Conservation (phyloP, 2,888 invertebrate genomes). For the Odontothrips loti region DNA sequence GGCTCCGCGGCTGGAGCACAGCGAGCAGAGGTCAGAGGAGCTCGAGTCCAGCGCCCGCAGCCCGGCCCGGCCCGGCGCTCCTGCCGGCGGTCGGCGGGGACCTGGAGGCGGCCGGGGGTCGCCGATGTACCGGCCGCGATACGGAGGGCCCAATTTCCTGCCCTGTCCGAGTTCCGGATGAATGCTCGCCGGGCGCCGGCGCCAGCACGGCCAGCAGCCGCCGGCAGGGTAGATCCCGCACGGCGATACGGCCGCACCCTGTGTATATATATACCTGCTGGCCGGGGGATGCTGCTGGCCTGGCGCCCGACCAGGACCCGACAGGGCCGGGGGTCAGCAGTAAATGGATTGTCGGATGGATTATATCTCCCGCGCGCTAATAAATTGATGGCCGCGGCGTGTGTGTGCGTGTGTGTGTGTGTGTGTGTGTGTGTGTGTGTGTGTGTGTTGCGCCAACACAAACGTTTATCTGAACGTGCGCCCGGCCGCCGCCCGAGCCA, state of each 20-base stretch:
- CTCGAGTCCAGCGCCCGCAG: too few relatives aligned
- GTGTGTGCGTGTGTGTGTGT: not conserved
- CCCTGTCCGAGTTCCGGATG: conserved; percentile 21
- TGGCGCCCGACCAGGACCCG: not conserved
- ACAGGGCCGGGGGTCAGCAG: not conserved
- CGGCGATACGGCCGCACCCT: not conserved
- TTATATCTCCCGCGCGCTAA: not conserved
- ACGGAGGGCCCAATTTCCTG: conserved; percentile 21
- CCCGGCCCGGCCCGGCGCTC: too few relatives aligned
- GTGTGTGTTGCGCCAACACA: not conserved
- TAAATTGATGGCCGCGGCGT: not conserved
- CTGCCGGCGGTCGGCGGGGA: too few relatives aligned
- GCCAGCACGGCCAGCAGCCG: not conserved
- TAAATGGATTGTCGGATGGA: not conserved
- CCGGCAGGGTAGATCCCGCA: not conserved
- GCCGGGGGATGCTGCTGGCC: not conserved
- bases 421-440: not conserved
- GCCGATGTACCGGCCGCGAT: not conserved
- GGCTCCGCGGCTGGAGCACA: too few relatives aligned
- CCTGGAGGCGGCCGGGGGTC: not conserved
- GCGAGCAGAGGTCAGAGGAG: too few relatives aligned
- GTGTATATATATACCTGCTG: not conserved
- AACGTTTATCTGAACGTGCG: too few relatives aligned
- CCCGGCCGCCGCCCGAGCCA: too few relatives aligned
- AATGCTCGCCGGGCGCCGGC: not conserved